These are phyloP conservation scores for human DNA, from an alignment of 2,113 vertebrate species.

Conservation along the genomic window GRCh38 chr19:4586001-4586500, in stretches of 20 bases:
- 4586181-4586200: background rate
- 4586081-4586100: background rate
- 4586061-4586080: background rate
- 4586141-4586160: background rate
- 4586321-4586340: background rate
- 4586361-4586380: background rate
- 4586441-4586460: background rate
- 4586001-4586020: too few species aligned
- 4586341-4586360: background rate
- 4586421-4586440: background rate
- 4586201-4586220: too few species aligned
- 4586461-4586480: background rate
- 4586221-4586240: background rate
- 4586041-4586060: background rate
- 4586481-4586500: background rate
- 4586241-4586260: background rate
- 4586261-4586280: background rate
- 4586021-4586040: too few species aligned
- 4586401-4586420: background rate
- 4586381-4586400: background rate
- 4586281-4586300: background rate
- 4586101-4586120: background rate
- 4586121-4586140: background rate
- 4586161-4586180: background rate
- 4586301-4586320: background rate